Conservation (phyloP, 2,888 invertebrate species). For the Machimus rusticus region DNA sequence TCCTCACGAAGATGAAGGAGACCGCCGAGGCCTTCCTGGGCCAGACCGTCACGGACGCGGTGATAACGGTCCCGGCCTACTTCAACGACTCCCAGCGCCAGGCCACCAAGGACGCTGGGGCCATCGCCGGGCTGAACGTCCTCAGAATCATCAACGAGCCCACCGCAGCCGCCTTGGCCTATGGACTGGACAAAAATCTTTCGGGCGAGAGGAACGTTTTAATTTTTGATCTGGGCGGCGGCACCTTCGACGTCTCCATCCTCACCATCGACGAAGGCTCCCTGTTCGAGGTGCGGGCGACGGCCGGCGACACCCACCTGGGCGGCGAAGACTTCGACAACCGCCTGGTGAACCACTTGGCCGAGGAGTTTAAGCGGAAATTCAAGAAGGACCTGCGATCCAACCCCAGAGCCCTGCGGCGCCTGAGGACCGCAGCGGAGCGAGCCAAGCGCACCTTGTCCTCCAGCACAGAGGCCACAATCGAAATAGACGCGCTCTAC, state of each 20-base stretch:
- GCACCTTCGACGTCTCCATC: conserved; percentile 93
- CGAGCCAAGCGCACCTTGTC: conserved; percentile 77
- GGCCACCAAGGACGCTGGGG: conserved; percentile 91
- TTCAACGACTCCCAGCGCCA: conserved; percentile 86
- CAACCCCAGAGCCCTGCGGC: conserved; percentile 69
- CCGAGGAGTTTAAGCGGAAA: conserved; percentile 83
- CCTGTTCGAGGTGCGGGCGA: conserved; percentile 91
- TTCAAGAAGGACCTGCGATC: conserved; percentile 71
- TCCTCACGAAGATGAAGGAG: conserved; percentile 92
- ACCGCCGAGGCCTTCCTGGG: conserved; percentile 86
- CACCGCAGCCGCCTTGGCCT: conserved; percentile 87
- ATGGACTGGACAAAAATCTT: conserved; percentile 84
- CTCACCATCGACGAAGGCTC: conserved; percentile 87
- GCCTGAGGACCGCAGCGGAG: conserved; percentile 76
- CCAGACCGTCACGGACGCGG: conserved; percentile 80
- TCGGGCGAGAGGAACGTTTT: conserved; percentile 79
- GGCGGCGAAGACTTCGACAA: conserved; percentile 91
- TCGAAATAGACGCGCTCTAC: conserved; percentile 75
- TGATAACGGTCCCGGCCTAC: conserved; percentile 85
- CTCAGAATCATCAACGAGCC: conserved; percentile 90
- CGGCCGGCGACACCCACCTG: conserved; percentile 90
- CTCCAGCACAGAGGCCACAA: conserved; percentile 74
- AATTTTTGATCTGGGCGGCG: conserved; percentile 70
- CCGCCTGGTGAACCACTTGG: conserved; percentile 83
- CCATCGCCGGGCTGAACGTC: conserved; percentile 87